Base-by-base conservation (phyloP, 1,140 invertebrate species). In the Coelopa frigida region DNA sequence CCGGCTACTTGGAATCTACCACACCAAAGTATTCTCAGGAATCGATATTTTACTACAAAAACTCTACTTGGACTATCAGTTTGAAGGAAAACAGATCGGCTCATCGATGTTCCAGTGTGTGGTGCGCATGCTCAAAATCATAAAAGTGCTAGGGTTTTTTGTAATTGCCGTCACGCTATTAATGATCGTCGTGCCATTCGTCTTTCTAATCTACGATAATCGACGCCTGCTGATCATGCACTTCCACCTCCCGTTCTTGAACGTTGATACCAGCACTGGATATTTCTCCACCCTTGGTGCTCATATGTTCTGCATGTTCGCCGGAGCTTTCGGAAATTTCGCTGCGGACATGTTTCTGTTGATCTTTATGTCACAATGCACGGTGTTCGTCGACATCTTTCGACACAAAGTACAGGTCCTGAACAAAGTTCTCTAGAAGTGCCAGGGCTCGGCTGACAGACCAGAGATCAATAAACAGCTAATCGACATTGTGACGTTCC, bases 341-440 rank as follows among this genome's bases (percentile, higher is more conserved):
- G 49, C 53, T 4, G 57, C 55, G 1, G 55, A 59, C 38, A 44
- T 55, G 18, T 14, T 36, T 10, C 33, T 59, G 6, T 26, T 59
- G 1, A 35, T 59, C 0, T 42, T 41, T 35, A n/a, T 55, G 14
- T 7, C 46, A 6, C 57, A 59, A 29, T 17, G 35, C 1, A 50
- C 33, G 24, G 23, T 52, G 7, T 57, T 52, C 43, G 32, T 42
- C 5, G 55, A 59, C 45, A 8, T 59, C 1, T 32, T 59, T 14
- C 21, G 32, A 4, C 17, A 49, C 4, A 58, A 58, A 20, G 48
- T 56, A 4, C 27, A 42, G 3, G 17, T 8, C 1, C 24, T 59
- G 0, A 59, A 57, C 20, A 35, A n/a, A n/a, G n/a, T n/a, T n/a
- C n/a, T n/a, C n/a, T n/a, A n/a, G n/a, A n/a, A n/a, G n/a, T n/a